Percentiles rank a stretch among this genome's conserved stretches.
Evolutionary conservation across 2,888 invertebrate genomes (phyloP).

Genomic region (Melinaea marsaeus): DNA sequence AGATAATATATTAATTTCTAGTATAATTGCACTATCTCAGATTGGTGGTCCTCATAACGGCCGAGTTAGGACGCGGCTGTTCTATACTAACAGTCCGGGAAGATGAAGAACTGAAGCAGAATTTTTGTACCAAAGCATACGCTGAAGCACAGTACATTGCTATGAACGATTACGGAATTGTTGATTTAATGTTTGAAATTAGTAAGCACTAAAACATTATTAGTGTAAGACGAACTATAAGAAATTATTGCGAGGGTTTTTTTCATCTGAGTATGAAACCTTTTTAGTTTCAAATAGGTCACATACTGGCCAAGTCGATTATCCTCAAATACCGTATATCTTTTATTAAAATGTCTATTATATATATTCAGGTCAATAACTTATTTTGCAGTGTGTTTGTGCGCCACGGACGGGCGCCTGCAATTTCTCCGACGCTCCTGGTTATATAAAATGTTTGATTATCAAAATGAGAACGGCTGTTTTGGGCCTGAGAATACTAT

Average conservation of each 20-base stretch:
- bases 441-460: constrained; percentile 21
- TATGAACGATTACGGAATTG: constrained; percentile 24
- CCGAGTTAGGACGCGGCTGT: constrained; percentile 33
- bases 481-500: constrained; percentile 3
- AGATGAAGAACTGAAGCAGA: constrained; percentile 28
- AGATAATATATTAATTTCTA: background rate
- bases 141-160: constrained; percentile 37
- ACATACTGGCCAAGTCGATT: too few species aligned
- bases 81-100: constrained; percentile 27
- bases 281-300: too few species aligned
- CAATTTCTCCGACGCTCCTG: constrained; percentile 25
- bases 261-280: too few species aligned
- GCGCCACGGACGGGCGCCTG: constrained; percentile 21
- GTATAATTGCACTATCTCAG: constrained; percentile 21
- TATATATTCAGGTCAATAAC: background rate
- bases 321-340: too few species aligned
- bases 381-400: constrained; percentile 28
- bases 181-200: constrained; percentile 49
- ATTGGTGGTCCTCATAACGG: constrained; percentile 32
- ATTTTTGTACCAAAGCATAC: constrained; percentile 34
- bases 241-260: too few species aligned
- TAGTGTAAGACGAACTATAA: background rate
- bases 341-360: background rate
- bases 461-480: constrained; percentile 21
- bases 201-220: too few species aligned